A percentile compares a stretch with the other conserved stretches of the same genome.
Evolutionary conservation across 2,113 vertebrate species (phyloP).

Genomic region (Calonectris borealis): DNA sequence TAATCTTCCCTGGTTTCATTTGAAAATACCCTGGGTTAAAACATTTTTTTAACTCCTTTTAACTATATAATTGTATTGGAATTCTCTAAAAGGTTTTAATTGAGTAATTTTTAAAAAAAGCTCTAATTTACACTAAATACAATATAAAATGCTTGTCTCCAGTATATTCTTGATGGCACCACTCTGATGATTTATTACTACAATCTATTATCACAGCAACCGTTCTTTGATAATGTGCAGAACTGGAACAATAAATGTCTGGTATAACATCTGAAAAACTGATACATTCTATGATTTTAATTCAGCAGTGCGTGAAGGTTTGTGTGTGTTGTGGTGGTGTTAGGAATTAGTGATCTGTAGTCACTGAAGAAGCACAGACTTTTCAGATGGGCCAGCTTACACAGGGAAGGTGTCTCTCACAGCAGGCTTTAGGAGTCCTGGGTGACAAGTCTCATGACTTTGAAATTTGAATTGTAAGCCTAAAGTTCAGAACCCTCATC

Average conservation of each 20-base stretch:
- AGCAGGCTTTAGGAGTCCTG: background rate
- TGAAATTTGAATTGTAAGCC: background rate
- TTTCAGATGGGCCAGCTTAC: background rate
- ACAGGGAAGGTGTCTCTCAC: background rate
- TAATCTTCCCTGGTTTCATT: background rate
- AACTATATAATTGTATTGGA: background rate
- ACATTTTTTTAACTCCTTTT: background rate
- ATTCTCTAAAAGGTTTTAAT: background rate
- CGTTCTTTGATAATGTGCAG: background rate
- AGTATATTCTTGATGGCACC: background rate
- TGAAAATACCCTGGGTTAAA: background rate
- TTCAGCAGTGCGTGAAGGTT: background rate
- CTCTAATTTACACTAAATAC: background rate
- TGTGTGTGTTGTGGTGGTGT: background rate
- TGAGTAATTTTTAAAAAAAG: background rate
- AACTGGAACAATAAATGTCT: conserved; percentile 26
- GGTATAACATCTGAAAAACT: background rate
- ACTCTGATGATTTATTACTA: conserved; percentile 16
- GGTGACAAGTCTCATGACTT: background rate
- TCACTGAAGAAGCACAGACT: background rate
- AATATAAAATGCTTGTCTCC: background rate
- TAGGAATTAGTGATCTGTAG: background rate
- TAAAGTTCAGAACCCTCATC: background rate
- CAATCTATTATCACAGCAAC: background rate
- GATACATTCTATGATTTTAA: background rate